phyloP scores from a whole-genome alignment of 2,797 vertebrate species.

The Leuciscus waleckii region DNA sequence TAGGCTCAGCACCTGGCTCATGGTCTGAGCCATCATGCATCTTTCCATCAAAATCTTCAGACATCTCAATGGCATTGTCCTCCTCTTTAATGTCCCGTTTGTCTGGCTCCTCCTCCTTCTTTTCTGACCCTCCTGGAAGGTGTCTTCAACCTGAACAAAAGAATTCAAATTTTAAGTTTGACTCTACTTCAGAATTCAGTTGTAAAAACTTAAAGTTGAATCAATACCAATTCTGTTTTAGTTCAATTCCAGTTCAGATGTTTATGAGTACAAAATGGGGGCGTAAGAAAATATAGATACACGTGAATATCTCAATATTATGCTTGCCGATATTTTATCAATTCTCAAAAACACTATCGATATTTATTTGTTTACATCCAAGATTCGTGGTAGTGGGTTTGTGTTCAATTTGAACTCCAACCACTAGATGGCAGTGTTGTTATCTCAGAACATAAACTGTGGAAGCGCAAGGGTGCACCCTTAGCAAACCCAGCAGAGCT shows the following conservation, averaged over 20 bases:
- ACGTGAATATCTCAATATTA: not conserved
- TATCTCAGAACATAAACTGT: too few species aligned
- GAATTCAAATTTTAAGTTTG: not conserved
- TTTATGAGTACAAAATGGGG: not conserved
- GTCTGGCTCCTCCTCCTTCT: slow-evolving; percentile 86
- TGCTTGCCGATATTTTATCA: not conserved
- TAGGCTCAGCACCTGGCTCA: slow-evolving; percentile 78
- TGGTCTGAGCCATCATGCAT: slow-evolving; percentile 87
- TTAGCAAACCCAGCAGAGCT: too few species aligned
- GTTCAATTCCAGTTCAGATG: not conserved
- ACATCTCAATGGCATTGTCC: slow-evolving; percentile 97
- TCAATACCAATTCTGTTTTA: not conserved
- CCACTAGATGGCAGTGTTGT: too few species aligned
- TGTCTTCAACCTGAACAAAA: slow-evolving; percentile 91
- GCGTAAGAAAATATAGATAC: not conserved
- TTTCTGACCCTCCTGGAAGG: slow-evolving; percentile 86
- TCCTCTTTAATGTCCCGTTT: slow-evolving; percentile 89
- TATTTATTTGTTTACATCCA: too few species aligned
- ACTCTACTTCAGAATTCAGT: not conserved
- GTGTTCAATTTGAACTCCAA: too few species aligned
- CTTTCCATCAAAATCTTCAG: slow-evolving; percentile 96
- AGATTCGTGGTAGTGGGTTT: too few species aligned
- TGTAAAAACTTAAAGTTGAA: not conserved
- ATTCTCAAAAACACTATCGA: not conserved
- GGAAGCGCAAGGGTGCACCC: too few species aligned